These are phyloP conservation scores for Taurulus bubalis DNA, from an alignment of 2,113 vertebrate genomes.

Conservation along the genomic window DNA sequence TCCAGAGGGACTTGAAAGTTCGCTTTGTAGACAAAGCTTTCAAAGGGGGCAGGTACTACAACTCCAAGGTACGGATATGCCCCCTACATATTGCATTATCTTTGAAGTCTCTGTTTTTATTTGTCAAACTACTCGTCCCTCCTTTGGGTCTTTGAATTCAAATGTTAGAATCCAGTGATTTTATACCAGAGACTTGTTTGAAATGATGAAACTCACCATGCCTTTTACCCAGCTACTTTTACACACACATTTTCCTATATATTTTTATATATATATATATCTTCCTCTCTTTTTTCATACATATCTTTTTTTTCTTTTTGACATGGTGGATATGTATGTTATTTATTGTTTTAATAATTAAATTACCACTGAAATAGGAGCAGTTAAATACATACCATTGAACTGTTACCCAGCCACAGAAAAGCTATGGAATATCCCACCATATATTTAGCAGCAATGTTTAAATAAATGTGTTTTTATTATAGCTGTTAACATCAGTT, in stretches of 20 bases:
- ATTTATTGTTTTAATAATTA: background rate
- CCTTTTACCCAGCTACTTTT: no score
- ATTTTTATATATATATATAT: no score
- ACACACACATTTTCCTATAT: no score
- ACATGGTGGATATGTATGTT: no score
- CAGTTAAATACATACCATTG: background rate
- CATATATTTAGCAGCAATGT: background rate
- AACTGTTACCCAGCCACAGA: background rate
- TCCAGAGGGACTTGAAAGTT: conserved; percentile 89
- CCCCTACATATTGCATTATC: background rate
- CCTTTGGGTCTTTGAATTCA: background rate
- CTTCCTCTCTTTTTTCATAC: no score
- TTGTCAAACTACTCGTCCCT: background rate
- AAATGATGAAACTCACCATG: background rate
- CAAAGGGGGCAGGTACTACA: conserved; percentile 91
- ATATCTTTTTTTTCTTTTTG: no score
- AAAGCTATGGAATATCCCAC: background rate
- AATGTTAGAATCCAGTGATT: background rate
- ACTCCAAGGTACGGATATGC: conserved; percentile 85
- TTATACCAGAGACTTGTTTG: background rate
- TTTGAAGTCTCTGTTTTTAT: background rate
- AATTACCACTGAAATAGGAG: background rate
- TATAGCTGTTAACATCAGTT: background rate
- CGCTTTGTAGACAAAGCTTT: conserved; percentile 90
- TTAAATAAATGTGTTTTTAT: background rate